Evolutionary conservation across 2,797 vertebrate genomes (phyloP).

Genomic region (Sarcoramphus papa): DNA sequence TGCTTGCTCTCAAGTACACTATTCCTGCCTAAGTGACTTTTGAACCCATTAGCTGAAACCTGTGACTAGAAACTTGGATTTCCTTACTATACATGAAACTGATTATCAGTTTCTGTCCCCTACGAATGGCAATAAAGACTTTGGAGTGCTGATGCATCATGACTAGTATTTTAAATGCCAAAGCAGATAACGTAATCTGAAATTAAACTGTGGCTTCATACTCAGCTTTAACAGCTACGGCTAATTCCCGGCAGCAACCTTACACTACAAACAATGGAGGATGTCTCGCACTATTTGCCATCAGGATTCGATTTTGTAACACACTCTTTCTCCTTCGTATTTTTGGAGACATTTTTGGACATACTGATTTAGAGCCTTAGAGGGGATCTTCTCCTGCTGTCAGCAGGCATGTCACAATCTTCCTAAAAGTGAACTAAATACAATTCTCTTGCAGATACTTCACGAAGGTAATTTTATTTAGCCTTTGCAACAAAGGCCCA

Average conservation of each 20-base stretch:
- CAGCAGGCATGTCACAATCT: neutral
- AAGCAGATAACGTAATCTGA: neutral
- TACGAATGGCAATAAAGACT: neutral
- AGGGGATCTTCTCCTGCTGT: neutral
- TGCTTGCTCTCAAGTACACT: neutral
- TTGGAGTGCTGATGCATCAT: neutral
- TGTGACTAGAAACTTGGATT: neutral
- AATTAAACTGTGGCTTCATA: neutral
- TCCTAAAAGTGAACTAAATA: neutral
- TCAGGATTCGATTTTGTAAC: neutral
- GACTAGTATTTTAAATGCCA: neutral
- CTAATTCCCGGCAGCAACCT: neutral
- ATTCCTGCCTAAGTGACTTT: neutral
- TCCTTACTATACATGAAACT: neutral
- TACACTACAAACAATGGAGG: neutral
- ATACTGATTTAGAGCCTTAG: neutral
- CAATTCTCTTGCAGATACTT: neutral
- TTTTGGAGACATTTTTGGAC: neutral
- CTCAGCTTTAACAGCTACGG: neutral
- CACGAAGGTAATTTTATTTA: neutral
- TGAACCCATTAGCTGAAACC: neutral
- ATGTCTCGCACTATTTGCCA: neutral
- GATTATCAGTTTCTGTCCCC: neutral
- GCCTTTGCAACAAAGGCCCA: neutral
- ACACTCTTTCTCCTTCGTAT: neutral